Evolutionary conservation across 64 coral and sea anemone genomes (phyloP).

Genomic region (Orbicella faveolata): DNA sequence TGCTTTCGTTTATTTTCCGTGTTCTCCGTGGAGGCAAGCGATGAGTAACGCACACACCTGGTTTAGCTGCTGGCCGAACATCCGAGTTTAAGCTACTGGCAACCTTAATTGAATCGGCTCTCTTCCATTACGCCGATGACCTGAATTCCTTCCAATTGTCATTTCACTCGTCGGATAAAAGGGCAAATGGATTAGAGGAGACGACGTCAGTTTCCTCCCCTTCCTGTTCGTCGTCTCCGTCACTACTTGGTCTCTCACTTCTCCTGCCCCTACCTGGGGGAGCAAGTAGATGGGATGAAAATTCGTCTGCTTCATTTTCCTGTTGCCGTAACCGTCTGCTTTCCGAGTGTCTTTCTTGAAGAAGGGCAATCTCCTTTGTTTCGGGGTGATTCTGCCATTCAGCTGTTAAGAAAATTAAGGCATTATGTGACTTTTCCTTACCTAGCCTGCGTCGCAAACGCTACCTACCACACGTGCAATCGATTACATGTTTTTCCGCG

Average conservation of each 20-base stretch:
- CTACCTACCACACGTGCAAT: too few species aligned
- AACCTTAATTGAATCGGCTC: not conserved
- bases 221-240: conserved; percentile 35
- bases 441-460: too few species aligned
- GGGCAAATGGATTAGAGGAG: conserved; percentile 61
- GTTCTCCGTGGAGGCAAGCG: too few species aligned
- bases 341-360: conserved; percentile 57
- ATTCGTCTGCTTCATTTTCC: conserved; percentile 26
- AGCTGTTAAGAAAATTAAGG: not conserved
- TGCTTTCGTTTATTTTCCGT: not conserved
- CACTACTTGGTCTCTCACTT: conserved; percentile 37
- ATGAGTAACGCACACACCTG: too few species aligned
- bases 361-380: conserved; percentile 22
- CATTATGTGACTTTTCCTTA: too few species aligned
- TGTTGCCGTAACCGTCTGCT: conserved; percentile 9
- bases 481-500: too few species aligned
- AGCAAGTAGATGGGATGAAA: not conserved
- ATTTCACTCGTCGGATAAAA: conserved; percentile 49
- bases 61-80: not conserved
- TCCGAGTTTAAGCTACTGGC: not conserved
- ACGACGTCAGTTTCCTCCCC: conserved; percentile 41
- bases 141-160: not conserved
- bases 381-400: conserved; percentile 55
- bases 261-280: not conserved
- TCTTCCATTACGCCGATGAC: too few species aligned